Evolutionary conservation across 2,113 vertebrate species (phyloP).

Genomic region (Xiphorhynchus elegans): DNA sequence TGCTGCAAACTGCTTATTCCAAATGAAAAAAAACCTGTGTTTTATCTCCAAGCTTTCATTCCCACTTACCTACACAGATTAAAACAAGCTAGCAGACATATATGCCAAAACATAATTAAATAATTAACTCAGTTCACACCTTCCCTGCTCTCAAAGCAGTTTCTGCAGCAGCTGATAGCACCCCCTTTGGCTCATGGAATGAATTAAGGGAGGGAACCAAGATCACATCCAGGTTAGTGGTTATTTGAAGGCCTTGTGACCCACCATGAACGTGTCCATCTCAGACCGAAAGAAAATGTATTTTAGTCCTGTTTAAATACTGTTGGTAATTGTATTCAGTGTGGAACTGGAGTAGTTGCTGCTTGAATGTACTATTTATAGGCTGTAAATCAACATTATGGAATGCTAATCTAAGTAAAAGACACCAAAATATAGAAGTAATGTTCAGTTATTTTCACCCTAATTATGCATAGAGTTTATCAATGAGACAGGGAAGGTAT

Average conservation of each 20-base stretch:
- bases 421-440: background rate
- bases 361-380: background rate
- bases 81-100: background rate
- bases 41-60: background rate
- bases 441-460: background rate
- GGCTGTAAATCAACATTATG: background rate
- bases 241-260: background rate
- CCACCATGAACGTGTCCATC: background rate
- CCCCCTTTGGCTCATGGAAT: background rate
- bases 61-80: background rate
- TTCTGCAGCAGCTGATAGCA: background rate
- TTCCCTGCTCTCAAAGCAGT: background rate
- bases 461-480: background rate
- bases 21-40: background rate
- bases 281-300: background rate
- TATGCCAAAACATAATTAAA: background rate
- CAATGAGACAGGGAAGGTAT: background rate
- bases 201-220: background rate
- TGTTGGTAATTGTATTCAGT: background rate
- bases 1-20: background rate
- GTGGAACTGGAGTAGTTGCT: background rate
- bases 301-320: background rate
- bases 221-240: background rate
- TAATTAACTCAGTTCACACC: background rate
- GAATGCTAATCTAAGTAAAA: background rate